These are phyloP conservation scores for Dasysyrphus albostriatus DNA, from an alignment of 2,888 invertebrate genomes.

Conservation along the genomic window DNA sequence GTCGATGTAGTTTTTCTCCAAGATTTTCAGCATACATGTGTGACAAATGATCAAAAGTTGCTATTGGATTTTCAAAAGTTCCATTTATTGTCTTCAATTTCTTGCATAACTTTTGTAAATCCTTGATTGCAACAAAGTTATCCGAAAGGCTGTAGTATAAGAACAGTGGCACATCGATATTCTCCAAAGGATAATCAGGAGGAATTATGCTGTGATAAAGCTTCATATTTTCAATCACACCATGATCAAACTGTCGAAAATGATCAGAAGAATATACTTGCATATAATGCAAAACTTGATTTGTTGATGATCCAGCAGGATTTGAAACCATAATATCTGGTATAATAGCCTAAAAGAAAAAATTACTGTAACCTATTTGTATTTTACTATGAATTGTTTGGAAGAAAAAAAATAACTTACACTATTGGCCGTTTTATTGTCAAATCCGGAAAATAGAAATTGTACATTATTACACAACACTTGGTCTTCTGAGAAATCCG, in stretches of 20 bases:
- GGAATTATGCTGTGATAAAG: slow-evolving; percentile 77
- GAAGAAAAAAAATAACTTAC: neutral
- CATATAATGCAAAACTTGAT: slow-evolving; percentile 79
- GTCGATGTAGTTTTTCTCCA: neutral
- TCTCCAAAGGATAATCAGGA: slow-evolving; percentile 77
- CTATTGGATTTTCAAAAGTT: neutral
- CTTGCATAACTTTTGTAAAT: slow-evolving; percentile 77
- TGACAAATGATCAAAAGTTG: neutral
- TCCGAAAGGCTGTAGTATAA: slow-evolving; percentile 80
- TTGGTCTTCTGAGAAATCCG: neutral
- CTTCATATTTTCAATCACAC: slow-evolving; percentile 76
- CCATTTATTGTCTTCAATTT: neutral
- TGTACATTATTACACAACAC: neutral
- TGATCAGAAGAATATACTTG: slow-evolving; percentile 78
- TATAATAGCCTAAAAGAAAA: slow-evolving; percentile 75
- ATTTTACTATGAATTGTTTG: no score
- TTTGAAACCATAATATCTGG: slow-evolving; percentile 80
- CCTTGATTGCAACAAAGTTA: slow-evolving; percentile 78
- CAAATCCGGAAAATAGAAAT: neutral
- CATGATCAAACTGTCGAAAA: slow-evolving; percentile 79
- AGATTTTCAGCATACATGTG: neutral
- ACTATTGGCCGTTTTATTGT: neutral
- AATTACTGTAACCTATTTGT: no score
- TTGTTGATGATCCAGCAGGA: slow-evolving; percentile 79
- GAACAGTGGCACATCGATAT: slow-evolving; percentile 78